phyloP scores from a whole-genome alignment of 2,113 vertebrate species.

The Sinocyclocheilus anshuiensis region DNA sequence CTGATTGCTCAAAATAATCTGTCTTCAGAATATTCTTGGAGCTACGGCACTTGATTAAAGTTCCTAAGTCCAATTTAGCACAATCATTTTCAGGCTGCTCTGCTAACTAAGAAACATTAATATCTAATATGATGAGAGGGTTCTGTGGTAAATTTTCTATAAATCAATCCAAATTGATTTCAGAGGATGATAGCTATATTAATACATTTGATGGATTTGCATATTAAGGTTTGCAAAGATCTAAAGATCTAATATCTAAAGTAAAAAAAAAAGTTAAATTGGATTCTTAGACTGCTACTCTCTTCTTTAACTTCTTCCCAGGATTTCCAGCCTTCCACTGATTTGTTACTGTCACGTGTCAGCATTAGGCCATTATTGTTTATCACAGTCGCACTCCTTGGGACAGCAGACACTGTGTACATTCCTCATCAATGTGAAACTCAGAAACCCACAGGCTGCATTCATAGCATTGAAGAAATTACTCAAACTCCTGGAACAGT shows the following conservation, averaged over 20 bases:
- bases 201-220: slow-evolving; percentile 47
- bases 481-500: slow-evolving; percentile 35
- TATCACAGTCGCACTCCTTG: slow-evolving; percentile 18
- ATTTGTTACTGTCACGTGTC: slow-evolving; percentile 27
- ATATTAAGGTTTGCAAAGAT: slow-evolving; percentile 31
- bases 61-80: slow-evolving; percentile 53
- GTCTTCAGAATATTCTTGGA: slow-evolving; percentile 72
- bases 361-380: slow-evolving; percentile 37
- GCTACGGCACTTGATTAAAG: slow-evolving; percentile 69
- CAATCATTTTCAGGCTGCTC: slow-evolving; percentile 49
- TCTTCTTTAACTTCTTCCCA: background rate
- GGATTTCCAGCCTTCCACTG: background rate
- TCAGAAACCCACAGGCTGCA: slow-evolving; percentile 29
- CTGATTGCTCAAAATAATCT: slow-evolving; percentile 69
- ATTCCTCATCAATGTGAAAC: slow-evolving; percentile 34
- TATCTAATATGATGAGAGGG: slow-evolving; percentile 55
- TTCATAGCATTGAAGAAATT: slow-evolving; percentile 29
- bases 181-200: slow-evolving; percentile 44
- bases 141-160: slow-evolving; percentile 45
- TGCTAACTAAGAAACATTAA: slow-evolving; percentile 50
- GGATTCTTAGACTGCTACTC: background rate
- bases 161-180: slow-evolving; percentile 52
- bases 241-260: too few species aligned
- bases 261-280: too few species aligned
- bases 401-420: slow-evolving; percentile 26